A percentile compares a stretch with the other conserved stretches of the same genome.
Conservation (phyloP, 2,888 invertebrate species). For the Synergus gifuensis region DNA sequence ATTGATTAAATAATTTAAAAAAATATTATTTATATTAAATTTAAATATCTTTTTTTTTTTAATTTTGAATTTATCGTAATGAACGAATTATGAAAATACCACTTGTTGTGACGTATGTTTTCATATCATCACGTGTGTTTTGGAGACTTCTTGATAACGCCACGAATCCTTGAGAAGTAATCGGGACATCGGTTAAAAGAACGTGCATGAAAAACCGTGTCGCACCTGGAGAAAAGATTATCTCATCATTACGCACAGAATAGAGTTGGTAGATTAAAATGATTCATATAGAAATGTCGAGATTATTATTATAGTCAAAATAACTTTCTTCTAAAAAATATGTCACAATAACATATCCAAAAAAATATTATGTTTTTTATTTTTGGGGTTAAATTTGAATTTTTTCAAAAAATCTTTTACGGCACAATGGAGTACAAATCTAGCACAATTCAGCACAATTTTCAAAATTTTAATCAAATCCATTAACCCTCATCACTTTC, state of each 20-base stretch:
- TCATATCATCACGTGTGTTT: conserved; percentile 8
- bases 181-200: conserved; percentile 2
- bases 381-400: no score
- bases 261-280: background rate
- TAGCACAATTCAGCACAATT: no score
- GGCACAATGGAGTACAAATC: no score
- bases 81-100: background rate
- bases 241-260: conserved; percentile 9
- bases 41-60: no score
- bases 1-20: no score
- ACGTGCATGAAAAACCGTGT: conserved; percentile 18
- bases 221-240: conserved; percentile 13
- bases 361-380: no score
- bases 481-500: no score
- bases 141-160: conserved; percentile 1
- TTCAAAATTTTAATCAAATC: no score
- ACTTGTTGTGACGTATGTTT: background rate
- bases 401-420: no score
- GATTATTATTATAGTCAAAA: background rate
- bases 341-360: no score
- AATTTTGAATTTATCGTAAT: no score
- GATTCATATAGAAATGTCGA: background rate
- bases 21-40: no score
- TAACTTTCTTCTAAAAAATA: background rate
- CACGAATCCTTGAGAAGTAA: conserved; percentile 15